phyloP scores from a whole-genome alignment of 1,140 invertebrate genomes.

The Helicoverpa zea region DNA sequence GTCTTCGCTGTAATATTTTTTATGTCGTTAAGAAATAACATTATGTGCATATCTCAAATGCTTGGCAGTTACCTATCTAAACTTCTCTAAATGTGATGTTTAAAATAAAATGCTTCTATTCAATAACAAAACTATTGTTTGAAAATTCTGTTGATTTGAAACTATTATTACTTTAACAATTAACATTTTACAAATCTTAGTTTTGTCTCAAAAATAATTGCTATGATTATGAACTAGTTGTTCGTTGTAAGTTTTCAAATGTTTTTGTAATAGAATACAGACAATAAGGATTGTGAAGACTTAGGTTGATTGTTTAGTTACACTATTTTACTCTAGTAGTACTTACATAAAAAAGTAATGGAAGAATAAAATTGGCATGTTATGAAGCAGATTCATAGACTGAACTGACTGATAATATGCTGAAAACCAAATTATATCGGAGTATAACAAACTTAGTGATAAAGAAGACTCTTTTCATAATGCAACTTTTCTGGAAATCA shows the following conservation, averaged over 20 bases:
- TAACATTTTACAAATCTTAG: background rate
- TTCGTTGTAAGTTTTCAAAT: background rate
- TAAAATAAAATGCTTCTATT: background rate
- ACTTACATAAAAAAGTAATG: background rate
- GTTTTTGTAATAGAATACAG: background rate
- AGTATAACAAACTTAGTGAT: too few species aligned
- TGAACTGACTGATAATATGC: too few species aligned
- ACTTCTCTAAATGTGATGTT: too few species aligned
- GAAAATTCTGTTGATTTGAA: background rate
- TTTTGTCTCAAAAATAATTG: slow-evolving; percentile 4
- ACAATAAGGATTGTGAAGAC: background rate
- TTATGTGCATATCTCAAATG: too few species aligned
- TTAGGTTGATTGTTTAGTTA: background rate
- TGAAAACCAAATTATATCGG: too few species aligned
- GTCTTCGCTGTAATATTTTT: too few species aligned
- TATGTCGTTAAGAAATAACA: too few species aligned
- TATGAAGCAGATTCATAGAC: background rate
- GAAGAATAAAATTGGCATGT: background rate
- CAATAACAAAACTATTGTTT: background rate
- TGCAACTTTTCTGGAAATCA: too few species aligned
- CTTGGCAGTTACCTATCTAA: too few species aligned
- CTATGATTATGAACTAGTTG: background rate
- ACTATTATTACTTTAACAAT: background rate
- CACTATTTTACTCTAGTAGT: background rate
- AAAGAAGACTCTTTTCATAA: too few species aligned